Conservation (phyloP, 2,797 vertebrate species). For the Sebastes cheni region DNA sequence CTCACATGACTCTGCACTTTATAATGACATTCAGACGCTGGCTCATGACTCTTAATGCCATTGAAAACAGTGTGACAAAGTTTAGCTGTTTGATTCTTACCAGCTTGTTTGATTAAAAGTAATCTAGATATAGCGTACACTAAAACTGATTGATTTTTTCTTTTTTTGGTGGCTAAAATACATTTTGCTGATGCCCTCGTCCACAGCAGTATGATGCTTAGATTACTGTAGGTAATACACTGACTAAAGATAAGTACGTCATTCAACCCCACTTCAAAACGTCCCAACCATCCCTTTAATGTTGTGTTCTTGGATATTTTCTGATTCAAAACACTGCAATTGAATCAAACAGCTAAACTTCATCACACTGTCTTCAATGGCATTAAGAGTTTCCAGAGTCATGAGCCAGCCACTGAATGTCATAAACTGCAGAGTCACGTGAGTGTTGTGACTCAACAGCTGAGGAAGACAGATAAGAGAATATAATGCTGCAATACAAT, state of each 20-base stretch:
- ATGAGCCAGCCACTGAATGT: neutral
- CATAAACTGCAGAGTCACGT: conserved; percentile 17
- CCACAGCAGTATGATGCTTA: no score
- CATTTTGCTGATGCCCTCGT: no score
- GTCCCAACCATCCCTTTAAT: no score
- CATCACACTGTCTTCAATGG: neutral
- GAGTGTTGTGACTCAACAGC: neutral
- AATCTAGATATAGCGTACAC: no score
- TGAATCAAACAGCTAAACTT: neutral
- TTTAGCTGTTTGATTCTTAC: neutral
- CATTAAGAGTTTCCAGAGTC: neutral
- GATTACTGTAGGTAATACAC: no score
- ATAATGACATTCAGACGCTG: neutral
- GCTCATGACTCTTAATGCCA: neutral
- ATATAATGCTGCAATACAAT: neutral
- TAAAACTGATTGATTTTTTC: no score
- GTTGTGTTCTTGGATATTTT: no score
- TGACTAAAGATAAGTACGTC: no score
- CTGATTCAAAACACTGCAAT: no score
- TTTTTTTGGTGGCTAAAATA: no score
- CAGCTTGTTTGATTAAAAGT: neutral
- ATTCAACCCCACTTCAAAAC: no score
- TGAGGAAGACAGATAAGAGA: conserved; percentile 42
- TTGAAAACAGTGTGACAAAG: neutral
- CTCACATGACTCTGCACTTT: conserved; percentile 14